phyloP scores from a whole-genome alignment of 1,140 invertebrate genomes.

The Cotesia typhae region DNA sequence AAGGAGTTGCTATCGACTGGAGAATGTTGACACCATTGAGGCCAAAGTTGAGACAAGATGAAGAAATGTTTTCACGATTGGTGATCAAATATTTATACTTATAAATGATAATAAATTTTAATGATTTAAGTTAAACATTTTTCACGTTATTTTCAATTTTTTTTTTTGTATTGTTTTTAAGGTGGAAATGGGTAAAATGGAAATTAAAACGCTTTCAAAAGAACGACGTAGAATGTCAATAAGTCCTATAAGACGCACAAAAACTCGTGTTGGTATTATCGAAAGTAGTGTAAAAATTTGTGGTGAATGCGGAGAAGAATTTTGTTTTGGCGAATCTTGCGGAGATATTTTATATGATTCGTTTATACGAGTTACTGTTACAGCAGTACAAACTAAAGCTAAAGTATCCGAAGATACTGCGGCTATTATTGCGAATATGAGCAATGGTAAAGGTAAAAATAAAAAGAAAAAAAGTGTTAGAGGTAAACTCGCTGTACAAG shows the following conservation, averaged over 20 bases:
- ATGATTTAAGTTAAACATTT: not conserved
- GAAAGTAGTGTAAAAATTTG: constrained; percentile 79
- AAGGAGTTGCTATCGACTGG: constrained; percentile 90
- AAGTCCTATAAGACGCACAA: constrained; percentile 75
- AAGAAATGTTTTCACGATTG: constrained; percentile 84
- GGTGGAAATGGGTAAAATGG: constrained; percentile 82
- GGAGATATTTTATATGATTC: constrained; percentile 67
- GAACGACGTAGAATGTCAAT: constrained; percentile 71
- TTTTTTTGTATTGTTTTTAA: constrained; percentile 49
- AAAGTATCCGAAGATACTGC: constrained; percentile 57
- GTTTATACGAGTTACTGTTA: constrained; percentile 53
- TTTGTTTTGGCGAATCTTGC: constrained; percentile 75
- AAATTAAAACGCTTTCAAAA: constrained; percentile 72
- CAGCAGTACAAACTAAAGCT: constrained; percentile 45
- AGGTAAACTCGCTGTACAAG: constrained; percentile 38
- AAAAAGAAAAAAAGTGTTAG: constrained; percentile 44
- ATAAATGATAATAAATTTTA: no score
- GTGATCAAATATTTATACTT: constrained; percentile 36
- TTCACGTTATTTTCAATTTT: not conserved
- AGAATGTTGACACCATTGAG: constrained; percentile 87
- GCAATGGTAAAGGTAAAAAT: constrained; percentile 40
- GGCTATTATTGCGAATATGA: constrained; percentile 56
- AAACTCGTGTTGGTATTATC: constrained; percentile 81
- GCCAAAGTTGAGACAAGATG: constrained; percentile 83
- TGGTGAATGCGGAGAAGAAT: constrained; percentile 83